Base-by-base conservation (phyloP, 2,797 vertebrate species). In the Pseudochromis fuscus region DNA sequence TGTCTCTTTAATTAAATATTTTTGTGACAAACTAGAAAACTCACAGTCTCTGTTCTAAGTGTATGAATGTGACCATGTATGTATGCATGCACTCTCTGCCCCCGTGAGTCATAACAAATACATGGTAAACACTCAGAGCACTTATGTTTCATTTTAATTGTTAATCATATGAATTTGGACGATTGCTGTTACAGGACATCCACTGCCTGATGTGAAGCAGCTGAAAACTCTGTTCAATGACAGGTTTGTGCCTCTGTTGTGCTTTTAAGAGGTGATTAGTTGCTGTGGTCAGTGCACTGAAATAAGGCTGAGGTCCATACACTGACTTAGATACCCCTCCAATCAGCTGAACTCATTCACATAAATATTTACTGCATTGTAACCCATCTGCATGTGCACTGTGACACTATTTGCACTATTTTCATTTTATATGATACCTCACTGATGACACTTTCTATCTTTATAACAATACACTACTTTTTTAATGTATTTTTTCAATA, bases 141-240 rank as follows among this genome's bases (percentile, higher is more conserved):
- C 7, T 35, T 12, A 16, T 65, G 23, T 28, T 62, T 44, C 33
- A 15, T 44, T 59, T 49, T 13, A 19, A 27, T n/a, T 62, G 23
- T 53, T n/a, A 21, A 60, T 12, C 23, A 23, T 53, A 31, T 45
- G 2, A 63, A 65, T 33, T 21, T 38, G 25, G 16, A 62, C 8
- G 2, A 1, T 19, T 79, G 25, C n/a, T 80, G 46, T 85, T 79
- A 49, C 68, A 92, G 91, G 77, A 49, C 59, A 78, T 68, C 30
- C 38, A 0, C 3, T 2, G 21, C 87, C 88, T 15, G 1, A 45
- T 3, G 21, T 11, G 63, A 31, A 1, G 19, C 10, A 48, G 28
- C 13, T 69, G 52, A 58, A 3, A 16, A 15, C 24, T 10, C 0
- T 72, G 21, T 79, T 83, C 40, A 72, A 33, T 28, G 33, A 31